Conservation (phyloP, 2,888 invertebrate genomes). For the Criorhina ranunculi region DNA sequence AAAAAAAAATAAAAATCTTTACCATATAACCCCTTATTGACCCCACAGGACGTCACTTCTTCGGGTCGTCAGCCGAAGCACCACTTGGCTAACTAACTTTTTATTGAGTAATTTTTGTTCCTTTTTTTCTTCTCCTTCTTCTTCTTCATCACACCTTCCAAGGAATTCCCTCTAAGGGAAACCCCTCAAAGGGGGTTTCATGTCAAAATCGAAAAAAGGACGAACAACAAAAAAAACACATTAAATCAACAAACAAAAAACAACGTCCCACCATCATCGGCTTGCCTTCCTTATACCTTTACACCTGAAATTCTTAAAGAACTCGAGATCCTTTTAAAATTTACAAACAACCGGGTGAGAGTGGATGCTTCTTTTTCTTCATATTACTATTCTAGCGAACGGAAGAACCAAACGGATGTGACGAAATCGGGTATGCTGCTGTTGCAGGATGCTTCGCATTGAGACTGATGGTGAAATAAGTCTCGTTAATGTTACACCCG, state of each 20-base stretch:
- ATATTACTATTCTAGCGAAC: conserved; percentile 52
- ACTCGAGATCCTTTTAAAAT: conserved; percentile 64
- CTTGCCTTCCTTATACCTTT: background rate
- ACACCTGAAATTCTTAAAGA: conserved; percentile 23
- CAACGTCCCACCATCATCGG: background rate
- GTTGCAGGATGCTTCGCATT: background rate
- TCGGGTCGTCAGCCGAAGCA: conserved; percentile 11
- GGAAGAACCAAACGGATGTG: conserved; percentile 60
- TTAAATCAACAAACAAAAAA: conserved; percentile 40
- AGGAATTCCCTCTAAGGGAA: conserved; percentile 24
- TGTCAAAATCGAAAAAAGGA: conserved; percentile 18
- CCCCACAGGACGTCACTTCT: conserved; percentile 10
- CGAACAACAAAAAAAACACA: conserved; percentile 23
- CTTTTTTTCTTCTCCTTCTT: background rate
- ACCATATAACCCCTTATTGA: too few species aligned
- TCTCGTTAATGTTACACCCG: conserved; percentile 72
- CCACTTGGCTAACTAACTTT: conserved; percentile 40
- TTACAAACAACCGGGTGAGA: conserved; percentile 58
- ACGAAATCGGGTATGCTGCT: conserved; percentile 42
- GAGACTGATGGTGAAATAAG: conserved; percentile 70
- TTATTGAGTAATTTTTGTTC: conserved; percentile 22
- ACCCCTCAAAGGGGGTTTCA: conserved; percentile 52
- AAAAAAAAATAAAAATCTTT: too few species aligned
- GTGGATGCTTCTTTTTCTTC: conserved; percentile 65
- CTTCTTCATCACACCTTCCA: background rate